Evolutionary conservation across 2,888 invertebrate species (phyloP), one percentile per base, ranked within the genome.

Genomic region (Himalopsyche tibetana): DNA sequence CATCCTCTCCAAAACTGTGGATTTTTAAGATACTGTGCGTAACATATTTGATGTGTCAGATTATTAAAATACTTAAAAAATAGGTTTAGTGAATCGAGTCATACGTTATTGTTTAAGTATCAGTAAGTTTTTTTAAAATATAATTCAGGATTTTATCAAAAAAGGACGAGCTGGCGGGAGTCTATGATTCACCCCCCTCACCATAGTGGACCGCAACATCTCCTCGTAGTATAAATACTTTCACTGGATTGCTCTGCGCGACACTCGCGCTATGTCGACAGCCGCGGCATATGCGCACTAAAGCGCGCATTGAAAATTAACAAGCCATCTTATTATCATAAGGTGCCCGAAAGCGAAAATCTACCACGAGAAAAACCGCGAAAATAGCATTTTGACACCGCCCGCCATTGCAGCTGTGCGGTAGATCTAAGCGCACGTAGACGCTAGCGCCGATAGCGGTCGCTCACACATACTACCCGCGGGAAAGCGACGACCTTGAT

Each of bases 241-340:
- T 63, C 63, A 63, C 63, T 63, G 28, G 19, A 63, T 63, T 63
- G 63, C 63, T 63, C 63, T 63, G 19, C 63, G 63, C 63, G 63
- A 63, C 63, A 63, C 63, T 63, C 63, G 63, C 63, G 63, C 63
- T 63, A 63, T 63, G 63, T 63, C 63, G 63, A 63, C 63, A 63
- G 19, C 63, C 63, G 63, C 63, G 63, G 63, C 63, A 63, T 63
- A 63, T 63, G 63, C 63, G 63, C 63, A 63, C 63, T 63, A 63
- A 63, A 63, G 63, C 63, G 63, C 63, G 63, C 63, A 63, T 19
- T 63, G 63, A 63, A 63, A 63, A 63, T 28, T 28, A 63, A 19
- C 63, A 19, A 63, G 63, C 63, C 63, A 28, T 63, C 63, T 28
- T 28, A 19, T 63, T 63, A 63, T 63, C 63, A 63, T 63, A 63